Percentiles rank a stretch among this genome's conserved stretches.
These are phyloP conservation scores for Penaeus japonicus DNA, from an alignment of 1,140 invertebrate genomes.

Conservation along the genomic window DNA sequence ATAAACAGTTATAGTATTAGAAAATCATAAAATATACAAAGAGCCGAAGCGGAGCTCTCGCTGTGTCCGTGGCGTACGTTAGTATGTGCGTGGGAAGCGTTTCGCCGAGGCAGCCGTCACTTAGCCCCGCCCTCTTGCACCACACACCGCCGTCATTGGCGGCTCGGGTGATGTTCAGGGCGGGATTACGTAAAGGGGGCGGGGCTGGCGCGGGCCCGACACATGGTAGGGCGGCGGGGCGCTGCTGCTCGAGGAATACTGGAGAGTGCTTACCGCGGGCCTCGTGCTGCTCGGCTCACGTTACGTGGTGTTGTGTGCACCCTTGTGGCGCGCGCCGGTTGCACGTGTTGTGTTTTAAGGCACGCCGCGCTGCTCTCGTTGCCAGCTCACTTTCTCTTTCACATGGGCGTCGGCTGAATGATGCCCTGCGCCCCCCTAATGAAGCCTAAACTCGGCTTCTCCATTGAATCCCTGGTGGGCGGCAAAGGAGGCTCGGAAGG, in stretches of 20 bases:
- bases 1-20: constrained; percentile 10
- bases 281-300: constrained; percentile 40
- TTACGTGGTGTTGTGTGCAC: constrained; percentile 39
- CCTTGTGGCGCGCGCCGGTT: constrained; percentile 32
- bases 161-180: neutral
- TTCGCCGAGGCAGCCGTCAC: constrained; percentile 16
- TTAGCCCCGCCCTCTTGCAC: neutral
- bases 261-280: constrained; percentile 33
- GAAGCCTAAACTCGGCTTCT: constrained; percentile 93
- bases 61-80: neutral
- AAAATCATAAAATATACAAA: constrained; percentile 9
- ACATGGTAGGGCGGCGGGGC: constrained; percentile 37
- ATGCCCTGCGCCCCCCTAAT: constrained; percentile 89
- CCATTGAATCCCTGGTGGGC: constrained; percentile 93
- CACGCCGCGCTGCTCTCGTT: neutral
- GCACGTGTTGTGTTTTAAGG: constrained; percentile 18
- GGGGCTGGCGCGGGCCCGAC: neutral
- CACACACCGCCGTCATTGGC: neutral
- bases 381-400: neutral
- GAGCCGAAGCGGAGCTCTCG: neutral
- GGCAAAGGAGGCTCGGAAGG: constrained; percentile 63
- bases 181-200: neutral
- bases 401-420: constrained; percentile 70
- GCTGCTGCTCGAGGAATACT: constrained; percentile 9
- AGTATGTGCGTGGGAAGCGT: constrained; percentile 20